phyloP scores from a whole-genome alignment of 2,797 vertebrate species.

The Aulostomus chinensis region DNA sequence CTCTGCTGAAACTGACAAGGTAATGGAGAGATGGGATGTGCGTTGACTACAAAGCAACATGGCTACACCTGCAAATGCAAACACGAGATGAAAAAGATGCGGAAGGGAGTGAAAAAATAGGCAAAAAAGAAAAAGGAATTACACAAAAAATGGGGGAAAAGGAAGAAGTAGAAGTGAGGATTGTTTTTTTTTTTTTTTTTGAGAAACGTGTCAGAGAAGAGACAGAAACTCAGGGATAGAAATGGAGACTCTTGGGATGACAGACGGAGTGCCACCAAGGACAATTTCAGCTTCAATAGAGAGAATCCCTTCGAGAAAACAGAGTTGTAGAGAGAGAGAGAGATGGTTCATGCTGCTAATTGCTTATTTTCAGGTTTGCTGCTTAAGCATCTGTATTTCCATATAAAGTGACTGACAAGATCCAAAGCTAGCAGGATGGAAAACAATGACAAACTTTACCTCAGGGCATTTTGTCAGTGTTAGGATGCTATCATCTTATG shows the following conservation, averaged over 20 bases:
- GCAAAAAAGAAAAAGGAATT: background rate
- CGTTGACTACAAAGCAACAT: constrained; percentile 42
- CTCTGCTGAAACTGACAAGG: constrained; percentile 46
- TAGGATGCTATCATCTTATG: constrained; percentile 23
- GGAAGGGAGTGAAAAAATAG: background rate
- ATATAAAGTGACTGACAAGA: constrained; percentile 49
- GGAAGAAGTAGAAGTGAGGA: background rate
- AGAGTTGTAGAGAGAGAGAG: constrained; percentile 27
- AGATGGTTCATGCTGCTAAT: constrained; percentile 61
- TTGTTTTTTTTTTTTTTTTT: background rate
- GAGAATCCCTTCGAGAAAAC: constrained; percentile 38
- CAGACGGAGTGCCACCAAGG: constrained; percentile 56
- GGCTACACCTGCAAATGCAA: constrained; percentile 29
- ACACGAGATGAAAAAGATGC: constrained; percentile 6
- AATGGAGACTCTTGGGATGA: constrained; percentile 33
- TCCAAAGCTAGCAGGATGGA: constrained; percentile 19
- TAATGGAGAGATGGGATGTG: constrained; percentile 56
- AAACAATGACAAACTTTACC: constrained; percentile 36
- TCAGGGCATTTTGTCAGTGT: constrained; percentile 8
- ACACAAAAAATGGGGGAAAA: constrained; percentile 1
- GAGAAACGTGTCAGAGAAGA: constrained; percentile 13
- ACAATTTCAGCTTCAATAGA: constrained; percentile 54
- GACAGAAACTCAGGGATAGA: constrained; percentile 4
- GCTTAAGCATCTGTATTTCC: constrained; percentile 50
- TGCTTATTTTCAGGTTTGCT: constrained; percentile 63